Evolutionary conservation across 2,888 invertebrate species (phyloP).

Genomic region (Pemphredon lugubris): DNA sequence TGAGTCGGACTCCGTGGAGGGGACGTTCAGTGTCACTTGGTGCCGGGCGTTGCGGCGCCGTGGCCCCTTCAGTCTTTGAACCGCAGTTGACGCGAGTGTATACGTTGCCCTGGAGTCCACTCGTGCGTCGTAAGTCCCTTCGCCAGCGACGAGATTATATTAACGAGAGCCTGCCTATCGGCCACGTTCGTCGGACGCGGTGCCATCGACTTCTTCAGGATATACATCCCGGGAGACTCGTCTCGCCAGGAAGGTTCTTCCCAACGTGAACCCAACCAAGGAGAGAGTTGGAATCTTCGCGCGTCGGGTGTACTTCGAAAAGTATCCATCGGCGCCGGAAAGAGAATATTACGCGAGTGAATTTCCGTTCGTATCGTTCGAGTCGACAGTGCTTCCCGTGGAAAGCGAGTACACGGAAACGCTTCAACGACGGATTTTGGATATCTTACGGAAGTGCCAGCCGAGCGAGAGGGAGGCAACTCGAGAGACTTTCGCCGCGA

Average conservation of each 20-base stretch:
- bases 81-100: conserved; percentile 68
- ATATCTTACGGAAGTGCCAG: neutral
- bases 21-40: conserved; percentile 76
- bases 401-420: neutral
- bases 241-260: too few relatives aligned
- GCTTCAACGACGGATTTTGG: neutral
- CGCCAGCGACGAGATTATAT: conserved; percentile 5
- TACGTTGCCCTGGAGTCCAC: conserved; percentile 40
- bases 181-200: too few relatives aligned
- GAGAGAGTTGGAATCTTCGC: too few relatives aligned
- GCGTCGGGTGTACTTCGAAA: too few relatives aligned
- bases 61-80: conserved; percentile 74
- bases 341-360: neutral
- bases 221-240: too few relatives aligned
- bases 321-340: too few relatives aligned
- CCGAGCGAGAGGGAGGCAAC: too few relatives aligned
- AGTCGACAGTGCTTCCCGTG: neutral
- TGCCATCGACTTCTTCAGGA: too few relatives aligned
- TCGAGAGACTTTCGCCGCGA: conserved; percentile 4
- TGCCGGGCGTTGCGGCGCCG: conserved; percentile 78
- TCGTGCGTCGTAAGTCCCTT: conserved; percentile 3
- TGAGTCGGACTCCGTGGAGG: conserved; percentile 47
- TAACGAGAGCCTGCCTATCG: neutral
- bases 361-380: neutral
- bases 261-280: too few relatives aligned